phyloP scores from a whole-genome alignment of 1,140 invertebrate species.

The Sitophilus oryzae region DNA sequence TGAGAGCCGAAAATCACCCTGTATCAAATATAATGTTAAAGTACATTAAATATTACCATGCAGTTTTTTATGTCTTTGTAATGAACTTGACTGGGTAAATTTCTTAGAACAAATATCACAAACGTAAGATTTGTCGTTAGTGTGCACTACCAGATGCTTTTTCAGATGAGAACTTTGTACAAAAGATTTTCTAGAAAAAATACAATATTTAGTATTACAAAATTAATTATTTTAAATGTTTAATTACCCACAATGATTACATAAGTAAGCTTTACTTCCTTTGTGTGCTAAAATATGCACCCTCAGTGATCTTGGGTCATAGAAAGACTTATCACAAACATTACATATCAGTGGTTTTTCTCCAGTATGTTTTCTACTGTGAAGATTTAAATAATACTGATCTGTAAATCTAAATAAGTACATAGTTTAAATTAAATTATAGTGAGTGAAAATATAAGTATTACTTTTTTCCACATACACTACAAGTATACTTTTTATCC shows the following conservation, averaged over 20 bases:
- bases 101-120: conserved; percentile 11
- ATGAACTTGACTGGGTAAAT: conserved; percentile 10
- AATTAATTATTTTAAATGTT: neutral
- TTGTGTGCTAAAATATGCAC: conserved; percentile 6
- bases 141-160: conserved; percentile 11
- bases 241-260: conserved; percentile 14
- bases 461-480: conserved; percentile 13
- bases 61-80: conserved; percentile 8
- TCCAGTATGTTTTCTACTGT: conserved; percentile 13
- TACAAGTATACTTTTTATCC: conserved; percentile 10
- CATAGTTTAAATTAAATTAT: neutral
- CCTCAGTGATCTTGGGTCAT: conserved; percentile 10
- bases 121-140: conserved; percentile 5
- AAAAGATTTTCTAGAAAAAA: conserved; percentile 16
- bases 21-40: too few relatives aligned
- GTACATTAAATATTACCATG: neutral
- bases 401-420: conserved; percentile 9
- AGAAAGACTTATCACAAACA: conserved; percentile 13
- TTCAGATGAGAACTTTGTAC: conserved; percentile 10
- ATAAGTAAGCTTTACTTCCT: conserved; percentile 8
- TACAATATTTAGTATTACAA: neutral
- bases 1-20: too few relatives aligned
- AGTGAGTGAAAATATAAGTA: neutral
- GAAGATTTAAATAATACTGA: conserved; percentile 14
- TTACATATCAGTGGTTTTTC: conserved; percentile 15